phyloP scores from a whole-genome alignment of 2,113 vertebrate genomes.

The Entelurus aequoreus region DNA sequence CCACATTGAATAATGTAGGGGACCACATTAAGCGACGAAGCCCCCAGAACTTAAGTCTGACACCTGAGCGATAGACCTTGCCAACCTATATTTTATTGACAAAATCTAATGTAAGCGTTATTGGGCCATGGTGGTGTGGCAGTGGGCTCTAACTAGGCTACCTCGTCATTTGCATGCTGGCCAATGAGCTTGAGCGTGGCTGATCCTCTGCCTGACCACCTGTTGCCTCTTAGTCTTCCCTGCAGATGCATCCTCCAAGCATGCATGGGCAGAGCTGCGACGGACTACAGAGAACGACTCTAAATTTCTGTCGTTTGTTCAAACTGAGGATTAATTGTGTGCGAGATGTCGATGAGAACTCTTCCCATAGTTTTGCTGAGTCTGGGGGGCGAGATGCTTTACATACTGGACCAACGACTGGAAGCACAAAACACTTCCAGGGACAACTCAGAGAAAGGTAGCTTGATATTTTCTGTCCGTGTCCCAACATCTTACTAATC shows the following conservation, averaged over 20 bases:
- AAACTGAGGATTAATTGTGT: constrained; percentile 19
- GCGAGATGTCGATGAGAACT: constrained; percentile 78
- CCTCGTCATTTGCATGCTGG: constrained; percentile 19
- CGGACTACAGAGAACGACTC: constrained; percentile 8
- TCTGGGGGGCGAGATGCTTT: constrained; percentile 91
- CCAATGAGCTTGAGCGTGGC: constrained; percentile 48
- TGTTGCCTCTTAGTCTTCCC: constrained; percentile 52
- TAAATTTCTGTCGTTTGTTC: not conserved
- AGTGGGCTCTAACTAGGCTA: no score
- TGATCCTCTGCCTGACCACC: constrained; percentile 63
- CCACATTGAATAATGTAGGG: no score
- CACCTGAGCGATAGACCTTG: no score
- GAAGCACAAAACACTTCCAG: constrained; percentile 77
- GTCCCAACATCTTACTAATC: not conserved
- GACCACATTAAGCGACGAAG: no score
- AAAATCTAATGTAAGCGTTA: no score
- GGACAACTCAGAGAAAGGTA: constrained; percentile 85
- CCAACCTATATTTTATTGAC: no score
- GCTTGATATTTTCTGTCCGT: not conserved
- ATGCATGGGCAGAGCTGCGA: constrained; percentile 6
- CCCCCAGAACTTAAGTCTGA: no score
- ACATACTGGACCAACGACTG: constrained; percentile 88
- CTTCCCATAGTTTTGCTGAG: constrained; percentile 89
- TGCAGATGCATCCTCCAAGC: constrained; percentile 29
- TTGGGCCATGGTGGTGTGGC: not conserved